A percentile compares a stretch with the other conserved stretches of the same genome.
Evolutionary conservation across 1,140 invertebrate genomes (phyloP).

Genomic region (Polyergus mexicanus): DNA sequence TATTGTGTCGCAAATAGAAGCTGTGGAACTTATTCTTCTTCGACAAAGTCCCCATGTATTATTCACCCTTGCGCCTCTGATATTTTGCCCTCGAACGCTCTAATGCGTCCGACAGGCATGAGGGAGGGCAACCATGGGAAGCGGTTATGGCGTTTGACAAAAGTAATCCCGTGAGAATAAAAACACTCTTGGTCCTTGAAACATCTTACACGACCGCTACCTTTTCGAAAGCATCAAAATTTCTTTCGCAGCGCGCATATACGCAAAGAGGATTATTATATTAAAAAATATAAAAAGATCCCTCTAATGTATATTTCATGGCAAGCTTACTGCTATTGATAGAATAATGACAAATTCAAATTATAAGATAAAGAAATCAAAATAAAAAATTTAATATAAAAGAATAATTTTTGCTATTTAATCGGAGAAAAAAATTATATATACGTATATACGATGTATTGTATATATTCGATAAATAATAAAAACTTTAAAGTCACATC

Average conservation of each 20-base stretch:
- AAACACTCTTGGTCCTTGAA: conserved; percentile 13
- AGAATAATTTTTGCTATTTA: neutral
- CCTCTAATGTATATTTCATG: neutral
- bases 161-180: conserved; percentile 71
- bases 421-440: neutral
- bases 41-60: conserved; percentile 79
- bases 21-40: conserved; percentile 76
- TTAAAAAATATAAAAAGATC: conserved; percentile 22
- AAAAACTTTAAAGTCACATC: neutral
- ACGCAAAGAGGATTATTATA: neutral
- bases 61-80: conserved; percentile 80
- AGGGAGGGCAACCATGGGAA: conserved; percentile 27
- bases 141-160: conserved; percentile 76
- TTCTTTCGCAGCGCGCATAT: neutral
- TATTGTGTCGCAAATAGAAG: conserved; percentile 64
- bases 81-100: conserved; percentile 83
- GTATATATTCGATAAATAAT: neutral
- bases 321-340: neutral
- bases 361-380: neutral
- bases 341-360: neutral
- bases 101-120: conserved; percentile 74
- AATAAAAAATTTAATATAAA: neutral
- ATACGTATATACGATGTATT: neutral
- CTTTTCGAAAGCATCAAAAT: neutral
- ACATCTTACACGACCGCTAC: neutral